Percentiles rank a stretch among this genome's conserved stretches.
Conservation (phyloP, 2,113 vertebrate genomes). For the Struthidea cinerea region DNA sequence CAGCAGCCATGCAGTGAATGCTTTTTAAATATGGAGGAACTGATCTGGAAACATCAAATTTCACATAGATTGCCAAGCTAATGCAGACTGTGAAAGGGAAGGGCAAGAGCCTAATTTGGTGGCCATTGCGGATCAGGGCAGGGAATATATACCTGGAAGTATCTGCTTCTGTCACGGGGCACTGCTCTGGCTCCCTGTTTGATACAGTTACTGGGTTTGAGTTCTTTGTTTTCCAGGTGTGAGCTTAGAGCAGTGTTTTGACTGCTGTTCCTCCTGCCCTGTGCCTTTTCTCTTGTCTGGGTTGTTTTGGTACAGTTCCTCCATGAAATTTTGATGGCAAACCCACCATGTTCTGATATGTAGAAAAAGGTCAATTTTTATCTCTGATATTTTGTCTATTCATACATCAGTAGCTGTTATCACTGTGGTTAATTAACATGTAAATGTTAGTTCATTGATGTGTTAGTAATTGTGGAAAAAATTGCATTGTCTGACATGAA, state of each 20-base stretch:
- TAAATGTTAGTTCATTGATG: background rate
- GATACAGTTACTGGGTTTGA: background rate
- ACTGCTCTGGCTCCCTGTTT: background rate
- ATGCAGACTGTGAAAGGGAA: background rate
- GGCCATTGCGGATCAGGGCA: rapidly evolving
- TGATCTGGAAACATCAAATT: background rate
- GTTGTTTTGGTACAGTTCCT: background rate
- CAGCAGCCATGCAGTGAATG: background rate
- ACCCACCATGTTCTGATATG: background rate
- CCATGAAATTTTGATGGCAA: background rate
- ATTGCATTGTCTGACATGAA: background rate
- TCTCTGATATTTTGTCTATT: background rate
- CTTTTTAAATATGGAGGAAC: background rate
- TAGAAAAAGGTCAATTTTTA: background rate
- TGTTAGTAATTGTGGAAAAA: background rate
- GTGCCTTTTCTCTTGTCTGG: background rate
- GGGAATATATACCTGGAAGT: background rate
- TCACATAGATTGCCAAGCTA: background rate
- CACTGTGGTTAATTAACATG: background rate
- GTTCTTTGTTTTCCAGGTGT: background rate
- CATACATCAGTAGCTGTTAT: background rate
- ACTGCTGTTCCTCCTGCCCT: background rate
- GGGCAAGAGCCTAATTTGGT: background rate
- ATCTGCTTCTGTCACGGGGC: background rate
- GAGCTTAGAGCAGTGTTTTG: background rate